phyloP scores from a whole-genome alignment of 2,113 vertebrate species.

The Chascanopsetta lugubris region DNA sequence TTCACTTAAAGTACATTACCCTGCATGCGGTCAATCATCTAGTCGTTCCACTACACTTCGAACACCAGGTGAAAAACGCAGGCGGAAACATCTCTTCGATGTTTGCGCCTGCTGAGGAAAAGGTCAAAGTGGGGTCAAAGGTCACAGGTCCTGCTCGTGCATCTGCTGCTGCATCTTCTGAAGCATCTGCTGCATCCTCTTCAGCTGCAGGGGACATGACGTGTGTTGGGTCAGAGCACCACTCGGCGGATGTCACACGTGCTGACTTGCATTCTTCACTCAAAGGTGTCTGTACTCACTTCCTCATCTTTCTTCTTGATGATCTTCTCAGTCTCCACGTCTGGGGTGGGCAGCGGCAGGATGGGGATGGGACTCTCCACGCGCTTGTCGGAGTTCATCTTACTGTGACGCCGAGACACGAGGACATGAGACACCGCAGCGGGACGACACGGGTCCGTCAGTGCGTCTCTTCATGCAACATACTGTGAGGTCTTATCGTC shows the following conservation, averaged over 20 bases:
- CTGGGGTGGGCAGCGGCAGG: conserved; percentile 86
- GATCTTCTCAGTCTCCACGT: conserved; percentile 90
- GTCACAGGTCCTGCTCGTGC: conserved; percentile 80
- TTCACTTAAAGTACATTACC: background rate
- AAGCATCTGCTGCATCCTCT: conserved; percentile 81
- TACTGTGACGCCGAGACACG: conserved; percentile 74
- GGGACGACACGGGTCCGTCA: background rate
- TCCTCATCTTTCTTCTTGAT: conserved; percentile 96
- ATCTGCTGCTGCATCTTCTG: conserved; percentile 83
- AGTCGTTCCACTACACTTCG: background rate
- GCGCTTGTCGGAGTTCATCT: conserved; percentile 89
- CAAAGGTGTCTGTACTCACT: conserved; percentile 66
- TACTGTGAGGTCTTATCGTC: too few relatives aligned
- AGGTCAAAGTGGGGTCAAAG: background rate
- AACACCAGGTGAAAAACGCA: background rate
- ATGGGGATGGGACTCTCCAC: conserved; percentile 92
- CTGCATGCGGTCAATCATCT: conserved; percentile 41
- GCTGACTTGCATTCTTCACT: conserved; percentile 14
- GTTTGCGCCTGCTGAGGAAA: background rate
- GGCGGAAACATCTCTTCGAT: background rate
- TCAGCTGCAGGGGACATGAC: conserved; percentile 57
- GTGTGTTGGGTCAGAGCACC: conserved; percentile 9
- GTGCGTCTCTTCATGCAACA: too few relatives aligned
- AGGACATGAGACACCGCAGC: background rate
- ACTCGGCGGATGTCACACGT: conserved; percentile 14